These are phyloP conservation scores for Labeo calbasu DNA, from an alignment of 2,797 vertebrate genomes.

Conservation along the genomic window DNA sequence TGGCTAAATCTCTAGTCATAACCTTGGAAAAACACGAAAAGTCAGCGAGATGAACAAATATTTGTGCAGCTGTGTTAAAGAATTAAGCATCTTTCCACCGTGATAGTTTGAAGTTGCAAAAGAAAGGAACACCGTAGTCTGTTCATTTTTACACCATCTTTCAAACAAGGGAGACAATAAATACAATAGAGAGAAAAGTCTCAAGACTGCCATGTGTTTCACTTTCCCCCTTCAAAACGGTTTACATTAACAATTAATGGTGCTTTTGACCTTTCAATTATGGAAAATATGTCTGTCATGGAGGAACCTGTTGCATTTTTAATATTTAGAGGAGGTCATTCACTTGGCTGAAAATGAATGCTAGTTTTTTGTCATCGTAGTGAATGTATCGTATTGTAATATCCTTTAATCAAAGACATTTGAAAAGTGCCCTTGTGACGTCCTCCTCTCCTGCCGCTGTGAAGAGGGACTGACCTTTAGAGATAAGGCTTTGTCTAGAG, in stretches of 20 bases:
- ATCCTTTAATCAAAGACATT: conserved; percentile 67
- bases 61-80: conserved; percentile 30
- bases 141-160: background rate
- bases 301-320: conserved; percentile 67
- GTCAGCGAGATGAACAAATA: conserved; percentile 4
- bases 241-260: conserved; percentile 66
- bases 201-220: conserved; percentile 52
- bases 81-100: conserved; percentile 7
- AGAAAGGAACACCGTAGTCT: conserved; percentile 23
- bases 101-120: conserved; percentile 22
- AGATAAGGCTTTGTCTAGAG: conserved; percentile 71
- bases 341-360: conserved; percentile 60
- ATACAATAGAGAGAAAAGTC: conserved; percentile 40
- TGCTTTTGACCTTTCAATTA: conserved; percentile 71
- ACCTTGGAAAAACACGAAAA: background rate
- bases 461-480: conserved; percentile 74
- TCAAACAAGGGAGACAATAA: conserved; percentile 14
- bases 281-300: conserved; percentile 67
- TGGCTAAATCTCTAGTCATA: background rate
- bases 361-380: conserved; percentile 61
- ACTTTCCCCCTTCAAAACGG: conserved; percentile 54
- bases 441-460: conserved; percentile 64
- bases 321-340: conserved; percentile 63
- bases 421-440: conserved; percentile 67
- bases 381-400: conserved; percentile 66